Evolutionary conservation across 1,140 invertebrate species (phyloP).

Genomic region (Drosophila willistoni): DNA sequence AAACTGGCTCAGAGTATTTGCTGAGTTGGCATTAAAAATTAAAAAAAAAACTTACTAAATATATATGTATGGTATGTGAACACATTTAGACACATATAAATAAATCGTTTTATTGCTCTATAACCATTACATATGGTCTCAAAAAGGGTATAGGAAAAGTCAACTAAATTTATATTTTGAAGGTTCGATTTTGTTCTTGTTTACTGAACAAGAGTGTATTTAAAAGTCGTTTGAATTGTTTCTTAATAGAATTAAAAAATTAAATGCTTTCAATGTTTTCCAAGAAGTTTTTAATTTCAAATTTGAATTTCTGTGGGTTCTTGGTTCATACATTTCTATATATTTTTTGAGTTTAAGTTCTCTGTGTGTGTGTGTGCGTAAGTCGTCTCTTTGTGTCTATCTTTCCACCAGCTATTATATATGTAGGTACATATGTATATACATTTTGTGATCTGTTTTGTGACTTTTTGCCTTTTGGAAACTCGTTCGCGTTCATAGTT

Average conservation of each 20-base stretch:
- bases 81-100: no score
- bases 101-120: not conserved
- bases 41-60: no score
- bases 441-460: no score
- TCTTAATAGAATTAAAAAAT: not conserved
- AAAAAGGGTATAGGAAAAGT: no score
- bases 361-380: conserved; percentile 28
- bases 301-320: conserved; percentile 45
- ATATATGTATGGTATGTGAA: no score
- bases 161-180: no score
- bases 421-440: no score
- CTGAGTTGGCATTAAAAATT: conserved; percentile 59
- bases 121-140: not conserved
- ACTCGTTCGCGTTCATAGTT: conserved; percentile 52
- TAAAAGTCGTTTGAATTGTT: not conserved
- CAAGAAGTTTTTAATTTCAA: conserved; percentile 62
- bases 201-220: not conserved
- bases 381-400: conserved; percentile 24
- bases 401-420: not conserved
- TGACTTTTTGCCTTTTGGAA: no score
- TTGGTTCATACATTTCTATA: conserved; percentile 20
- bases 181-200: no score
- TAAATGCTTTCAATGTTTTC: conserved; percentile 42
- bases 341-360: conserved; percentile 11
- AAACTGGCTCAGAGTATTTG: conserved; percentile 50